These are phyloP conservation scores for Belonocnema kinseyi DNA, from an alignment of 1,140 invertebrate genomes.

Conservation along the genomic window DNA sequence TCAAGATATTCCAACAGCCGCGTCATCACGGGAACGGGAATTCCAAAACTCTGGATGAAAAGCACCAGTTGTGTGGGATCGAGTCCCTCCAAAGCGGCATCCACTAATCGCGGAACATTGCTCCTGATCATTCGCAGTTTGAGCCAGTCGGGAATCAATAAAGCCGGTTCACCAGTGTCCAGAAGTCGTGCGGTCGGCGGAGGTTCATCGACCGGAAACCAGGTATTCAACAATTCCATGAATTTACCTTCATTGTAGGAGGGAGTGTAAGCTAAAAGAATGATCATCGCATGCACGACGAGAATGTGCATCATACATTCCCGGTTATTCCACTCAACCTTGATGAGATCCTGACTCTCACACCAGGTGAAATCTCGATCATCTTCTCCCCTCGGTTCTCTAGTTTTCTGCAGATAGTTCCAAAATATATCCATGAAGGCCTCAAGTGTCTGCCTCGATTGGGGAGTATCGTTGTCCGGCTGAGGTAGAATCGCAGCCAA, in stretches of 20 bases:
- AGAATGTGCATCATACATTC: slow-evolving; percentile 91
- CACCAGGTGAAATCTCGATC: slow-evolving; percentile 78
- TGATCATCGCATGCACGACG: slow-evolving; percentile 96
- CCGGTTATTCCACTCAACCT: slow-evolving; percentile 90
- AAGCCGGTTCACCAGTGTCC: slow-evolving; percentile 90
- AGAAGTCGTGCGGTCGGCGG: slow-evolving; percentile 88
- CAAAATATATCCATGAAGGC: slow-evolving; percentile 88
- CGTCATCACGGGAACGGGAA: slow-evolving; percentile 92
- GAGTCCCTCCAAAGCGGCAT: slow-evolving; percentile 90
- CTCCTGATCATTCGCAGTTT: slow-evolving; percentile 95
- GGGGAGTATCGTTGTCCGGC: slow-evolving; percentile 70
- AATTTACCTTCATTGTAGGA: slow-evolving; percentile 78
- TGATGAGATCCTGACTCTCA: slow-evolving; percentile 82
- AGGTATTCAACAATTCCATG: slow-evolving; percentile 84
- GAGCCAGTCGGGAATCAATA: slow-evolving; percentile 95
- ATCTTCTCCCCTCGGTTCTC: slow-evolving; percentile 78
- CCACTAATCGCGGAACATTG: slow-evolving; percentile 86
- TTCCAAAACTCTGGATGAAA: slow-evolving; percentile 97
- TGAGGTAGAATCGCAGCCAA: slow-evolving; percentile 89
- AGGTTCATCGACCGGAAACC: slow-evolving; percentile 82
- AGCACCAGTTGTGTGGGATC: slow-evolving; percentile 93
- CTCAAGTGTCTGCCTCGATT: slow-evolving; percentile 81
- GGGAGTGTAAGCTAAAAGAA: slow-evolving; percentile 89
- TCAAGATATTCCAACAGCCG: slow-evolving; percentile 87
- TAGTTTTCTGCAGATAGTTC: slow-evolving; percentile 84